Percentiles rank a stretch among this genome's conserved stretches.
Conservation (phyloP, 2,888 invertebrate species). For the Syrphus vitripennis region DNA sequence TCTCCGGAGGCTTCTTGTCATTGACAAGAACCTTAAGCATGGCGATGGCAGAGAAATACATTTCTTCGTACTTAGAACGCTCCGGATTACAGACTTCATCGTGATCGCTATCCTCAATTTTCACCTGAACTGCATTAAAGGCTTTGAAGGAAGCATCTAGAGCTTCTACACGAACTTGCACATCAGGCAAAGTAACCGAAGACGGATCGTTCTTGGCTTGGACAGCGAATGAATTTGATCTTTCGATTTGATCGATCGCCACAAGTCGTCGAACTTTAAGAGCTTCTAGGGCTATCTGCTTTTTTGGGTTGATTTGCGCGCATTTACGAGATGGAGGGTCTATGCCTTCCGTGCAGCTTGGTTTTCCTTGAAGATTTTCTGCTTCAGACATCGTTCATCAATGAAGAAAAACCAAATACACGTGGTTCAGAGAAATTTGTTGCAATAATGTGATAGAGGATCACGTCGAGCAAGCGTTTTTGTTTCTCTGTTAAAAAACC, state of each 20-base stretch:
- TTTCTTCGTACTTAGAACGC: background rate
- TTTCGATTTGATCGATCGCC: background rate
- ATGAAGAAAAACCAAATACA: background rate
- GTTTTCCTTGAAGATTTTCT: background rate
- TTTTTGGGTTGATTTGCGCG: background rate
- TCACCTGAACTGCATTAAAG: background rate
- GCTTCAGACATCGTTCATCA: background rate
- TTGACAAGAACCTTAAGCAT: background rate
- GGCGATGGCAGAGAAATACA: background rate
- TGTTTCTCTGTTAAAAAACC: no score
- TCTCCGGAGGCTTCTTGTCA: background rate
- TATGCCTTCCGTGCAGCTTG: background rate
- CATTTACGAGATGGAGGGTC: background rate
- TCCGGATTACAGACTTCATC: background rate
- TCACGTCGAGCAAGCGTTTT: background rate
- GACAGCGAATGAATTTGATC: background rate
- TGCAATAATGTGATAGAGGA: background rate
- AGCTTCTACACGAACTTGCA: slow-evolving; percentile 7
- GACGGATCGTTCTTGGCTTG: background rate
- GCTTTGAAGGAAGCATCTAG: background rate
- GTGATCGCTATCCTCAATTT: background rate
- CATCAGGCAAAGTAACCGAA: background rate
- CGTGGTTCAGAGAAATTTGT: background rate
- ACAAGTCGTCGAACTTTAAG: background rate
- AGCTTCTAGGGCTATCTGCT: background rate